phyloP scores from a whole-genome alignment of 2,888 invertebrate genomes.

The Ceramica pisi region DNA sequence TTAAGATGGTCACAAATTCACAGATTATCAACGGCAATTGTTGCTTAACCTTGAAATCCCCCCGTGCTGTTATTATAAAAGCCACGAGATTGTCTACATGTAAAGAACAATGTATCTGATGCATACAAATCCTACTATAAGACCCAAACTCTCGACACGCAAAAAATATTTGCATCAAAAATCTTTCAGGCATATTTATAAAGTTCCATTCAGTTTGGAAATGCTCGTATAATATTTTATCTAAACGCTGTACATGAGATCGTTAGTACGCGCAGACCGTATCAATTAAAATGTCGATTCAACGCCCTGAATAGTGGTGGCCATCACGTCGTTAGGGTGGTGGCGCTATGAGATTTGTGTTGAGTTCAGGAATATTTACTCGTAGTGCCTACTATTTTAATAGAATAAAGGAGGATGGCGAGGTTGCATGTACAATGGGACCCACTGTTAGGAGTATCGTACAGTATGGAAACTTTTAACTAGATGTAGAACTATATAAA shows the following conservation, averaged over 20 bases:
- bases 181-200: constrained; percentile 23
- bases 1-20: too few species aligned
- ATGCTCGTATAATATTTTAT: constrained; percentile 41
- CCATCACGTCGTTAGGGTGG: constrained; percentile 52
- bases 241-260: constrained; percentile 55
- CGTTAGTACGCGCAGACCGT: constrained; percentile 69
- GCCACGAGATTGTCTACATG: too few species aligned
- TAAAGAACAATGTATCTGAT: too few species aligned
- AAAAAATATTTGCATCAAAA: constrained; percentile 7
- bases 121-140: neutral
- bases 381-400: too few species aligned
- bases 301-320: constrained; percentile 68
- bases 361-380: neutral
- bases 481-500: too few species aligned
- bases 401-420: too few species aligned
- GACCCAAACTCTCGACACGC: neutral
- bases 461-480: too few species aligned
- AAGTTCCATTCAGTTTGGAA: constrained; percentile 24
- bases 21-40: too few species aligned
- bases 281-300: constrained; percentile 77
- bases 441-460: too few species aligned
- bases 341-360: constrained; percentile 29
- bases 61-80: too few species aligned
- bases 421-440: too few species aligned
- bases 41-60: too few species aligned